phyloP scores from a whole-genome alignment of 2,797 vertebrate genomes.

The Acanthurus tractus region DNA sequence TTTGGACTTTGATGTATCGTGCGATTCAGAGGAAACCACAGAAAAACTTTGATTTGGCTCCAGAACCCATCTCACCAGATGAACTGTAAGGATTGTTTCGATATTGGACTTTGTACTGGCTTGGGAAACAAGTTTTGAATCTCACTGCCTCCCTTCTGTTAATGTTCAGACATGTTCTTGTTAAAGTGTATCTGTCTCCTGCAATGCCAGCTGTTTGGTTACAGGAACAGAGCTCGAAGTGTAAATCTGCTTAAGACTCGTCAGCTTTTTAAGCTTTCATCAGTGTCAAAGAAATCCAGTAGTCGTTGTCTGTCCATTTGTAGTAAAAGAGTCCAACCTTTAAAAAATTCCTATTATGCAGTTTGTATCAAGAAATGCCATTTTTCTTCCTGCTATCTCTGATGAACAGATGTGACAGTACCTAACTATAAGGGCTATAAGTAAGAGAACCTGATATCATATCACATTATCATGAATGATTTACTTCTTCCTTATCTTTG shows the following conservation, averaged over 20 bases:
- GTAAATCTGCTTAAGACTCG: background rate
- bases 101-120: conserved; percentile 3
- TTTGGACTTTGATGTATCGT: conserved; percentile 32
- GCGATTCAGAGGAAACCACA: conserved; percentile 6
- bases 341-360: background rate
- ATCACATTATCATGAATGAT: conserved; percentile 9
- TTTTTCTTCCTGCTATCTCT: background rate
- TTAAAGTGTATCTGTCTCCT: conserved; percentile 29
- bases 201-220: conserved; percentile 25
- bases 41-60: background rate
- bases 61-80: conserved; percentile 30
- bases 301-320: no score
- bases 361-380: background rate
- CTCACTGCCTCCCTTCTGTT: conserved; percentile 7
- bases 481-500: conserved; percentile 7
- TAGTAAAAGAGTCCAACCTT: background rate
- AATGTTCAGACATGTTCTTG: conserved; percentile 50
- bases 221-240: background rate
- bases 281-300: background rate
- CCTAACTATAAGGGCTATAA: background rate
- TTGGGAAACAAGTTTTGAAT: background rate
- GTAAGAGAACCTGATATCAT: conserved; percentile 11
- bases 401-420: background rate
- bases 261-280: background rate
- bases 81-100: background rate